A percentile compares a stretch with the other conserved stretches of the same genome.
These are phyloP conservation scores for Cantharis flavilabris DNA, from an alignment of 2,888 invertebrate genomes.

Conservation along the genomic window DNA sequence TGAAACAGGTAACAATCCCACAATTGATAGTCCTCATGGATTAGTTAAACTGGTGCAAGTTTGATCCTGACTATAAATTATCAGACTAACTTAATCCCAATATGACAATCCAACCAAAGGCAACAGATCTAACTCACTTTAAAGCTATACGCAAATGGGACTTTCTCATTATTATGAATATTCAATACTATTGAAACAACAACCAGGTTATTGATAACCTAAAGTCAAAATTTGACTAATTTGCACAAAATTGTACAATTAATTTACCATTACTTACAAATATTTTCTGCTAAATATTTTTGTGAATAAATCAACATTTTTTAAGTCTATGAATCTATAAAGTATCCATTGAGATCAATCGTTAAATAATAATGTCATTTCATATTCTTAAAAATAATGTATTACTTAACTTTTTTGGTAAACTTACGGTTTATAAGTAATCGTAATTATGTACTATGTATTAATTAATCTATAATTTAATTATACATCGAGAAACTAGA, in stretches of 20 bases:
- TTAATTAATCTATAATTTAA: no score
- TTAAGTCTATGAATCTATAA: no score
- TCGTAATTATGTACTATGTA: no score
- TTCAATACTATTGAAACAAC: background rate
- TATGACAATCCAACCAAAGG: slow-evolving; percentile 47
- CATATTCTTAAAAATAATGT: no score
- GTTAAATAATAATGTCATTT: no score
- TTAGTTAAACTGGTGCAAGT: slow-evolving; percentile 49
- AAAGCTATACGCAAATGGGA: slow-evolving; percentile 37
- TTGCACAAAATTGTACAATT: background rate
- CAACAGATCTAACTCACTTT: slow-evolving; percentile 47
- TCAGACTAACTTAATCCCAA: slow-evolving; percentile 54
- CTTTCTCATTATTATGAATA: slow-evolving; percentile 1
- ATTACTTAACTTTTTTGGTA: no score
- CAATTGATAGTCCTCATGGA: slow-evolving; percentile 57
- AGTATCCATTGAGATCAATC: no score
- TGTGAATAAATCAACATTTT: no score
- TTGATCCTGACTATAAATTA: slow-evolving; percentile 52
- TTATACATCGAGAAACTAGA: no score
- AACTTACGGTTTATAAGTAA: no score
- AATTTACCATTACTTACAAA: background rate
- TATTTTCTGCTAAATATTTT: background rate
- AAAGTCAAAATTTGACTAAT: background rate
- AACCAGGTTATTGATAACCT: background rate
- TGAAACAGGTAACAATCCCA: slow-evolving; percentile 55